These are phyloP conservation scores for Hydrochoerus hydrochaeris DNA, from an alignment of 2,113 vertebrate species.

Conservation along the genomic window DNA sequence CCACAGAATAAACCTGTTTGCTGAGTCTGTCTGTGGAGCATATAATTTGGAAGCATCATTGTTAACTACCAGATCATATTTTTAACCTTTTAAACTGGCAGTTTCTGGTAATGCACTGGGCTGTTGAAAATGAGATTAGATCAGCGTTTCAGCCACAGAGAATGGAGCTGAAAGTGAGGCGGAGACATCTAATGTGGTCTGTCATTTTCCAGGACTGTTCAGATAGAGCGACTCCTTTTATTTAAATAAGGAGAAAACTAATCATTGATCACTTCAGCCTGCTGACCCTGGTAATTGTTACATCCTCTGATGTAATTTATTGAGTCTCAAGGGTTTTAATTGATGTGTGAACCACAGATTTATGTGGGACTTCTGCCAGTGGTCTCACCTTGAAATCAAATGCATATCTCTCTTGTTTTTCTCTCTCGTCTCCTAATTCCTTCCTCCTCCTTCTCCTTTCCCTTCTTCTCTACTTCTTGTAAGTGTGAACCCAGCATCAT, in stretches of 20 bases:
- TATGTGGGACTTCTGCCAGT: background rate
- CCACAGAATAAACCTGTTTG: background rate
- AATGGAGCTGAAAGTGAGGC: conserved; percentile 2
- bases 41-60: conserved; percentile 55
- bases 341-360: conserved; percentile 50
- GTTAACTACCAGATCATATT: conserved; percentile 58
- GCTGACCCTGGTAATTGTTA: conserved; percentile 63
- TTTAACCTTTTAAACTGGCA: conserved; percentile 58
- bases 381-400: background rate
- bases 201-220: conserved; percentile 14
- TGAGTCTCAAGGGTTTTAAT: conserved; percentile 59
- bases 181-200: background rate
- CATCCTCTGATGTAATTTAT: conserved; percentile 62
- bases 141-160: conserved; percentile 3
- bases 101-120: background rate
- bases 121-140: conserved; percentile 58
- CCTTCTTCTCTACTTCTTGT: background rate
- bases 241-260: conserved; percentile 65
- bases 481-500: background rate
- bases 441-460: background rate
- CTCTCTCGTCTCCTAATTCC: background rate
- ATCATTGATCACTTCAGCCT: conserved; percentile 44
- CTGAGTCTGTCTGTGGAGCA: background rate
- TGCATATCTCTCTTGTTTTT: background rate
- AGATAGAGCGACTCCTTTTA: conserved; percentile 14